phyloP scores from a whole-genome alignment of 2,113 vertebrate genomes.

The Tetrao urogallus region DNA sequence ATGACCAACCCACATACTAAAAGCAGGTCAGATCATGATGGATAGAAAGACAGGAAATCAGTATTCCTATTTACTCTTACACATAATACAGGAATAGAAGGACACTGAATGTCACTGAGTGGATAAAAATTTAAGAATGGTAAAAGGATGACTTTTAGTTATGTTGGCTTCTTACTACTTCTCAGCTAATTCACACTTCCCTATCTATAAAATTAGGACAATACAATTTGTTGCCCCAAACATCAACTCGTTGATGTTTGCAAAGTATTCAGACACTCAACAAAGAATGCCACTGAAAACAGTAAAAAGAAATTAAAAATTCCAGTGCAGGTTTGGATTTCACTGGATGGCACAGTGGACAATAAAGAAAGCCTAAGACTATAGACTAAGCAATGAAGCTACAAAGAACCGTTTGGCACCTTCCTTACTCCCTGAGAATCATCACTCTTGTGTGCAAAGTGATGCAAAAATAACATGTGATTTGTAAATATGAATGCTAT shows the following conservation, averaged over 20 bases:
- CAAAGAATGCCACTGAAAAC: constrained; percentile 7
- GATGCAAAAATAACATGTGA: background rate
- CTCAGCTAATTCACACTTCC: constrained; percentile 1
- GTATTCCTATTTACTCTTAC: background rate
- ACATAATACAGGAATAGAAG: background rate
- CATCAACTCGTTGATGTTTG: background rate
- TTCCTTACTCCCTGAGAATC: background rate
- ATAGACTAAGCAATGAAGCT: background rate
- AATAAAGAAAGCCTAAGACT: constrained; percentile 17
- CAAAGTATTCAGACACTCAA: background rate
- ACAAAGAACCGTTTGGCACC: background rate
- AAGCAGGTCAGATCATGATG: background rate
- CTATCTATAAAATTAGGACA: background rate
- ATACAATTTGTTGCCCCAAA: background rate
- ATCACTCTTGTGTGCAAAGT: rapidly evolving
- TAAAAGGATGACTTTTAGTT: background rate
- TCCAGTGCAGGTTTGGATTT: background rate
- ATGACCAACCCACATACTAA: no score
- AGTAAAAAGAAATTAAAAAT: constrained; percentile 14
- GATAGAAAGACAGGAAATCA: background rate
- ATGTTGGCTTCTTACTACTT: background rate
- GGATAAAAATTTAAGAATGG: background rate
- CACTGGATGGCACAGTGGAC: background rate
- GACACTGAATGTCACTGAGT: background rate
- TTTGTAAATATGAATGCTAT: background rate